These are phyloP conservation scores for Drosophila merina DNA, from an alignment of 2,888 invertebrate species.

Conservation along the genomic window DNA sequence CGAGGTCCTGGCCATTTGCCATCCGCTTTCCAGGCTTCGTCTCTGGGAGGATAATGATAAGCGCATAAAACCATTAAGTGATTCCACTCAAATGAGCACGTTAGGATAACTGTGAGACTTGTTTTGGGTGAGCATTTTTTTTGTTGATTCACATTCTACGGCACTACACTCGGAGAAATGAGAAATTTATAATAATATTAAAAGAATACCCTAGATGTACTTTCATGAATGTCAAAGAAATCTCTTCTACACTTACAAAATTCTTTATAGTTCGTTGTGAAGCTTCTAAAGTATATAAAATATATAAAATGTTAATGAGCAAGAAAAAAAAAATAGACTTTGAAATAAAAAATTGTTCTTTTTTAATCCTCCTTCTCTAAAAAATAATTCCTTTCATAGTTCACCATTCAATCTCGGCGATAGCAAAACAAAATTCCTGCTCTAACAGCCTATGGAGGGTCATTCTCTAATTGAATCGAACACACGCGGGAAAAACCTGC, in stretches of 20 bases:
- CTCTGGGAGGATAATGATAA: conserved; percentile 75
- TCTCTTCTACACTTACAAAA: too few species aligned
- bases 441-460: conserved; percentile 8
- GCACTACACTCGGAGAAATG: conserved; percentile 13
- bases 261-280: too few species aligned
- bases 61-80: conserved; percentile 82
- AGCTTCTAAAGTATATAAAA: too few species aligned
- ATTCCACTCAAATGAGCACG: conserved; percentile 82
- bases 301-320: too few species aligned
- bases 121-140: conserved; percentile 12
- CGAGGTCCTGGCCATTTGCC: conserved; percentile 24
- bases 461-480: conserved; percentile 40
- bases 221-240: too few species aligned
- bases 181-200: too few species aligned
- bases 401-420: not conserved
- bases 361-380: not conserved
- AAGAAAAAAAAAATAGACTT: too few species aligned
- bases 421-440: not conserved
- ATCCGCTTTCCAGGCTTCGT: conserved; percentile 18
- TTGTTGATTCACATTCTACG: conserved; percentile 5
- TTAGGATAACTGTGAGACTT: conserved; percentile 57
- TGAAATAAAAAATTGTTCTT: too few species aligned
- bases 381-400: not conserved
- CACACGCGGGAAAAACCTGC: conserved; percentile 9
- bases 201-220: too few species aligned